Percentiles rank a stretch among this genome's conserved stretches.
Conservation (phyloP, 2,888 invertebrate genomes). For the Amiota communis region DNA sequence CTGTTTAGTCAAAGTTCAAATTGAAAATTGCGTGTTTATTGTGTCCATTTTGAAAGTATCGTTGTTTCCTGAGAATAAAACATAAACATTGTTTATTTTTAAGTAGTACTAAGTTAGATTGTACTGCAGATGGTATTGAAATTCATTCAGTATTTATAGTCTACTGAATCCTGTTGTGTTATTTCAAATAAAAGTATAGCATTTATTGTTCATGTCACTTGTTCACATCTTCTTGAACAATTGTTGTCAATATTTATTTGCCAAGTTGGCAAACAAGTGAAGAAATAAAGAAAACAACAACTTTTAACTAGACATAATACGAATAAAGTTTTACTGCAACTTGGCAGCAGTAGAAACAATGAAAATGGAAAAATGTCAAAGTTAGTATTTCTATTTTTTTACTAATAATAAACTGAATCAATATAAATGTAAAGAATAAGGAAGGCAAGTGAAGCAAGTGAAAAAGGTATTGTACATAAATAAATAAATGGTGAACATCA, state of each 20-base stretch:
- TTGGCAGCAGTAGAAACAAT: conserved; percentile 1
- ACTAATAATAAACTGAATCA: background rate
- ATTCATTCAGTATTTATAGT: no score
- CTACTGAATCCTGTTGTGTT: no score
- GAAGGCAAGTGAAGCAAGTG: background rate
- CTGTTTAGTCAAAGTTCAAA: conserved; percentile 33
- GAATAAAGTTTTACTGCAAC: conserved; percentile 18
- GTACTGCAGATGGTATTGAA: no score
- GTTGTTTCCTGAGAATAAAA: no score
- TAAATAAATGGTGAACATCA: background rate
- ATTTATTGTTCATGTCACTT: background rate
- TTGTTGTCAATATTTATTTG: conserved; percentile 26
- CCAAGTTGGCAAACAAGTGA: conserved; percentile 9
- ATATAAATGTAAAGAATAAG: background rate
- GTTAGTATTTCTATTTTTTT: no score
- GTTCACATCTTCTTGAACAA: conserved; percentile 9
- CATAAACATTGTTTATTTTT: no score
- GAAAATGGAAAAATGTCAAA: conserved; percentile 1
- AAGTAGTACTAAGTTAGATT: no score
- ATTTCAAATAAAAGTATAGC: background rate
- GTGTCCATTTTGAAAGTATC: conserved; percentile 26
- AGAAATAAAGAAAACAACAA: background rate
- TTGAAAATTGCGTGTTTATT: conserved; percentile 42
- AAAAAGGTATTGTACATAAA: background rate
- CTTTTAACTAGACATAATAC: conserved; percentile 19